Evolutionary conservation across 2,797 vertebrate genomes (phyloP).

Genomic region (Cebuella pygmaea): DNA sequence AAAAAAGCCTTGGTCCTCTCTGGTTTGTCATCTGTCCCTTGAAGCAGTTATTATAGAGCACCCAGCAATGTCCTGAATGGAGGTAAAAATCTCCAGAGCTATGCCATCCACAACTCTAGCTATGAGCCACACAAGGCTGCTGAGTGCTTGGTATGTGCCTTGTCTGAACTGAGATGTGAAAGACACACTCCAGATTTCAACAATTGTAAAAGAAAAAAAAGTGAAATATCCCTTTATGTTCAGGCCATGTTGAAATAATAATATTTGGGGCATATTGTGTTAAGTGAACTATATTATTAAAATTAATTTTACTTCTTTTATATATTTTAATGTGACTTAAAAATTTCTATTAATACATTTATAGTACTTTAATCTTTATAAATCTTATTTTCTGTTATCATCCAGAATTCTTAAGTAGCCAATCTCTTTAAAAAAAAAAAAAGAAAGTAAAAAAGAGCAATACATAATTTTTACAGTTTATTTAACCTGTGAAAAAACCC

Average conservation of each 20-base stretch:
- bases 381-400: not conserved
- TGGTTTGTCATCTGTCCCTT: not conserved
- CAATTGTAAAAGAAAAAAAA: not conserved
- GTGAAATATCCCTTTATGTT: not conserved
- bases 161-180: not conserved
- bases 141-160: not conserved
- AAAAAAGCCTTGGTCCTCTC: not conserved
- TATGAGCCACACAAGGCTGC: not conserved
- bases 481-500: too few species aligned
- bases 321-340: not conserved
- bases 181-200: not conserved
- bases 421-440: not conserved
- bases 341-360: not conserved
- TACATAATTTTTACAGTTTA: not conserved
- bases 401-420: not conserved
- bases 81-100: not conserved
- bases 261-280: not conserved
- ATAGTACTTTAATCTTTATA: not conserved
- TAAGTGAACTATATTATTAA: constrained; percentile 38
- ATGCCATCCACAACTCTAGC: not conserved
- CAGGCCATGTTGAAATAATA: not conserved
- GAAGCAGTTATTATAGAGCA: not conserved
- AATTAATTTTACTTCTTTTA: constrained; percentile 45
- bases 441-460: not conserved
- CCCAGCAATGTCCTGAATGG: not conserved